Conservation (phyloP, 1,140 invertebrate species). For the Zaprionus lachaisei region DNA sequence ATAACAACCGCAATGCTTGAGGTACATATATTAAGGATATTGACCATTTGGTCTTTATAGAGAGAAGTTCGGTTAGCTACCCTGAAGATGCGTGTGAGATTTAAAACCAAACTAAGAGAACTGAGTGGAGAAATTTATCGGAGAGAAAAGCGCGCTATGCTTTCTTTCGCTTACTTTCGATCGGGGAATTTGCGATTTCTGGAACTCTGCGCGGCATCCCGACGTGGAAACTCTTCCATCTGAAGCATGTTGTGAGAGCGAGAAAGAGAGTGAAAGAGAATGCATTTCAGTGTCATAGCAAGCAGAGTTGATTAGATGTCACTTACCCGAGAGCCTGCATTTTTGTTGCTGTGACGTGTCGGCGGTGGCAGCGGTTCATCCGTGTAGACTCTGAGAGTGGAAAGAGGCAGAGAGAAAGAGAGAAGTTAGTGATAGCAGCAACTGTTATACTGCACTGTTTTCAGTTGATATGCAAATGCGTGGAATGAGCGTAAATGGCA, state of each 20-base stretch:
- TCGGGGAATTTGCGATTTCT: conserved; percentile 77
- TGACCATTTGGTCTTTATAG: conserved; percentile 40
- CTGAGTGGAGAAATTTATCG: not conserved
- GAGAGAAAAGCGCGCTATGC: not conserved
- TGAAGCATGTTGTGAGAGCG: conserved; percentile 1
- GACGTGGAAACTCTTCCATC: conserved; percentile 77
- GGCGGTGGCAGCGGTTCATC: conserved; percentile 62
- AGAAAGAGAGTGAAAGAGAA: not conserved
- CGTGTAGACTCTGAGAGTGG: conserved; percentile 56
- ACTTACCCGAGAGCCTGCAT: conserved; percentile 50
- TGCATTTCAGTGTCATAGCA: not conserved
- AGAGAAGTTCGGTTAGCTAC: conserved; percentile 43
- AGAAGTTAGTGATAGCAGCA: not conserved
- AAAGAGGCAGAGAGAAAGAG: not conserved
- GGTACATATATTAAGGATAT: conserved; percentile 79
- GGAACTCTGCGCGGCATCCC: conserved; percentile 64
- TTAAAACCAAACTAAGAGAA: not conserved
- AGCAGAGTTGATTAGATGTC: not conserved
- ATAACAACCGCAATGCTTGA: conserved; percentile 79
- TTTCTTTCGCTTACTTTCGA: conserved; percentile 61
- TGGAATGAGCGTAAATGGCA: not conserved
- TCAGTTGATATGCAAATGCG: not conserved
- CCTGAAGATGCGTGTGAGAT: conserved; percentile 48
- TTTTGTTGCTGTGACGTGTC: conserved; percentile 47
- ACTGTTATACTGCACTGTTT: not conserved